Evolutionary conservation across 2,888 invertebrate species (phyloP).

Genomic region (Pristionchus mayeri): DNA sequence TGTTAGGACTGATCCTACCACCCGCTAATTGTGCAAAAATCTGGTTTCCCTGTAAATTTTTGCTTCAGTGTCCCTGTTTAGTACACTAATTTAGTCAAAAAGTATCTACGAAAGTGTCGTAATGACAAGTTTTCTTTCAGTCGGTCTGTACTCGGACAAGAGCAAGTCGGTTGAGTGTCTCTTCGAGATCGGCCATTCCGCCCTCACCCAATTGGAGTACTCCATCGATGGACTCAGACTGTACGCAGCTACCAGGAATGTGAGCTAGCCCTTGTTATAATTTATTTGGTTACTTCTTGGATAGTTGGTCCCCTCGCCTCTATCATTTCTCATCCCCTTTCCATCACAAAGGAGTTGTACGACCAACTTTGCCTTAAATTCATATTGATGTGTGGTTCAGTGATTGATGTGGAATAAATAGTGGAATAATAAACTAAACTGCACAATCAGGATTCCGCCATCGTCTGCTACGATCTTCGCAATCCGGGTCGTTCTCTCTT

Average conservation of each 20-base stretch:
- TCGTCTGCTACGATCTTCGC: slow-evolving; percentile 46
- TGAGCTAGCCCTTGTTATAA: slow-evolving; percentile 26
- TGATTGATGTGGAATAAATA: background rate
- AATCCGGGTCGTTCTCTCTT: slow-evolving; percentile 41
- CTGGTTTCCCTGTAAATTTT: too few species aligned
- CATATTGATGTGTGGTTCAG: too few species aligned
- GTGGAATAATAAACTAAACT: background rate
- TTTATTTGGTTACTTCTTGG: background rate
- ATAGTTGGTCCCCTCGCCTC: too few species aligned
- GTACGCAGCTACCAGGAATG: slow-evolving; percentile 51
- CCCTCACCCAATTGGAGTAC: slow-evolving; percentile 49
- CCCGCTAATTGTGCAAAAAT: too few species aligned
- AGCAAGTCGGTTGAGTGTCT: slow-evolving; percentile 42
- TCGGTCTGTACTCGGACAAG: slow-evolving; percentile 52
- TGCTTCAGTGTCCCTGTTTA: too few species aligned
- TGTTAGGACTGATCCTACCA: too few species aligned
- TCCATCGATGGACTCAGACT: slow-evolving; percentile 50
- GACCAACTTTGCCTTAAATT: too few species aligned
- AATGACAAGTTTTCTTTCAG: background rate
- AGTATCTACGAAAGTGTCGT: too few species aligned
- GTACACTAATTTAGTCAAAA: too few species aligned
- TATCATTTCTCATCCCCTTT: too few species aligned
- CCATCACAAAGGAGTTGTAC: too few species aligned
- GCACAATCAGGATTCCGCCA: background rate
- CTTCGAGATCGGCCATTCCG: slow-evolving; percentile 31